Conservation (phyloP, 1,140 invertebrate genomes). For the Babylonia areolata region DNA sequence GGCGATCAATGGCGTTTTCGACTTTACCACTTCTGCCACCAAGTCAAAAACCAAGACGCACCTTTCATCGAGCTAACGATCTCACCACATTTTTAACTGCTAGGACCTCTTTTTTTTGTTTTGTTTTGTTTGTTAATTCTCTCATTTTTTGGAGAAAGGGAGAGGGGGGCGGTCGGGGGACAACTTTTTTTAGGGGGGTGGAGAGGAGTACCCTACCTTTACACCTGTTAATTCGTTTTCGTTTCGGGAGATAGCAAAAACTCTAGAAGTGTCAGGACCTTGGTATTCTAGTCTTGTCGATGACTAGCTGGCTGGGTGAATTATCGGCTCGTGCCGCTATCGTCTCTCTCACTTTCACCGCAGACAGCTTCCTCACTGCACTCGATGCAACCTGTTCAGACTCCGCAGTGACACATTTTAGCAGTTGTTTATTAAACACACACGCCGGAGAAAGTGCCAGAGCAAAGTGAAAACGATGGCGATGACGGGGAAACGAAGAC, state of each 20-base stretch:
- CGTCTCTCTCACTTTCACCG: background rate
- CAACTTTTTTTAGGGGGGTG: background rate
- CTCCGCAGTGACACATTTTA: background rate
- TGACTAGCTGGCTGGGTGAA: background rate
- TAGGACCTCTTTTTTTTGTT: background rate
- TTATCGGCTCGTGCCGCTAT: background rate
- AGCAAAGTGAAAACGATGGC: background rate
- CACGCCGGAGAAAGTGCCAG: background rate
- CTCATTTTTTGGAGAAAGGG: background rate
- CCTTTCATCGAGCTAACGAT: constrained; percentile 5
- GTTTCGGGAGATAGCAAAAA: background rate
- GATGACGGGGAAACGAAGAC: background rate
- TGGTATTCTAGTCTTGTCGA: background rate
- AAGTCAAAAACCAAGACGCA: constrained; percentile 3
- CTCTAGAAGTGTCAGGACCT: background rate
- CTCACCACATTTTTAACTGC: constrained; percentile 9
- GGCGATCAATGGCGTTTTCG: constrained; percentile 19
- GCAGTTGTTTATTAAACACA: too few relatives aligned
- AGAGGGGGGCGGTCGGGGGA: background rate
- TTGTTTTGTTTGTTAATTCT: background rate
- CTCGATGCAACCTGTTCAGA: background rate
- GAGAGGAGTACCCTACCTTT: background rate
- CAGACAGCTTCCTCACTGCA: background rate
- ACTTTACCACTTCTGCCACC: background rate
- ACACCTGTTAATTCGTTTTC: constrained; percentile 10